These are phyloP conservation scores for Lagocephalus sceleratus DNA, from an alignment of 2,797 vertebrate species.

Conservation along the genomic window DNA sequence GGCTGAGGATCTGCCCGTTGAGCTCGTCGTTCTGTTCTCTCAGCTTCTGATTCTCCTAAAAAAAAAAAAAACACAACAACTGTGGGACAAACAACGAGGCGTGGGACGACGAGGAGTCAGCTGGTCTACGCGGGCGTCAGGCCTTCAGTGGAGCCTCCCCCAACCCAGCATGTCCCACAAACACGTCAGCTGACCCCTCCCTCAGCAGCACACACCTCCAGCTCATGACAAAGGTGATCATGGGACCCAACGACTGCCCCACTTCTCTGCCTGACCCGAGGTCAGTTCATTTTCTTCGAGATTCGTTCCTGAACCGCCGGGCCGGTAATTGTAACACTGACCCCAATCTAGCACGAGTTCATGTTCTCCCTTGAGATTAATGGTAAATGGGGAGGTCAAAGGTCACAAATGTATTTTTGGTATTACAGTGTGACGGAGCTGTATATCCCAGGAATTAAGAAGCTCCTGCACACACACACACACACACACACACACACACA, in stretches of 20 bases:
- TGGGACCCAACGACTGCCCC: constrained; percentile 57
- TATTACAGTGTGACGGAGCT: constrained; percentile 71
- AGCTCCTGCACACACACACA: constrained; percentile 71
- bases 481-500: constrained; percentile 58
- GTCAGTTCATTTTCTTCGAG: constrained; percentile 32
- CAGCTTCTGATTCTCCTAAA: constrained; percentile 91
- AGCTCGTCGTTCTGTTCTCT: constrained; percentile 94
- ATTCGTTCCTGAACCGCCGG: constrained; percentile 36
- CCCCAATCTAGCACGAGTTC: constrained; percentile 30
- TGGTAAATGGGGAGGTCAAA: constrained; percentile 65
- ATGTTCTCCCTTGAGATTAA: constrained; percentile 62
- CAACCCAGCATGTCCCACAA: constrained; percentile 14
- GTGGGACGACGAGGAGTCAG: constrained; percentile 4
- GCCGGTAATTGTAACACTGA: constrained; percentile 41
- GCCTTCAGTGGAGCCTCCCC: constrained; percentile 52
- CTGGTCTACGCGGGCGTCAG: background rate
- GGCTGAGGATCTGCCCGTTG: constrained; percentile 93
- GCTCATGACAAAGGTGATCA: constrained; percentile 56
- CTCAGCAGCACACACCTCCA: constrained; percentile 49
- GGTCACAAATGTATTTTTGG: constrained; percentile 69
- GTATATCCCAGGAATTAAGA: constrained; percentile 68
- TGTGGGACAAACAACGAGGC: background rate
- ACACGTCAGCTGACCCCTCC: constrained; percentile 26
- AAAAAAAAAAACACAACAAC: constrained; percentile 11
- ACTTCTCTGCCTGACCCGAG: constrained; percentile 48